These are phyloP conservation scores for Globodera rostochiensis DNA, from an alignment of 1,140 invertebrate species.

Conservation along the genomic window DNA sequence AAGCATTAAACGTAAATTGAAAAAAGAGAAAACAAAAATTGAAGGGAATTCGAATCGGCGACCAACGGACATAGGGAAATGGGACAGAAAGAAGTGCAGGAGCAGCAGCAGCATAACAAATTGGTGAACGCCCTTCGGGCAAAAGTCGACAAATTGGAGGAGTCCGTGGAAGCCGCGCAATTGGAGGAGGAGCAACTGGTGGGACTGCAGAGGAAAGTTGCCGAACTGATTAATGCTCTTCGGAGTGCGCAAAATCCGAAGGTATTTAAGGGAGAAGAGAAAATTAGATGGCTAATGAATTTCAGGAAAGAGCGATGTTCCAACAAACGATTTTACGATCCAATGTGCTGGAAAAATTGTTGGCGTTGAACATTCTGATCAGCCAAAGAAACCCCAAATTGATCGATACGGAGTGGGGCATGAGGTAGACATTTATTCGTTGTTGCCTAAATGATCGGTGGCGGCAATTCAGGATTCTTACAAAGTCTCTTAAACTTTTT, in stretches of 20 bases:
- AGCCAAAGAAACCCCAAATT: background rate
- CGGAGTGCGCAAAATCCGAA: background rate
- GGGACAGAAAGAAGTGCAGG: background rate
- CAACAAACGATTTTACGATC: background rate
- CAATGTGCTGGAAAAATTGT: constrained; percentile 4
- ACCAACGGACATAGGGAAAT: background rate
- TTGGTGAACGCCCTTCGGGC: background rate
- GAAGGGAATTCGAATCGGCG: constrained; percentile 4
- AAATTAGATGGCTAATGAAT: background rate
- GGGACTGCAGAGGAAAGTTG: background rate
- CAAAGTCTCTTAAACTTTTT: background rate
- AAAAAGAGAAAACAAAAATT: background rate
- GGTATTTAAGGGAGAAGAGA: background rate
- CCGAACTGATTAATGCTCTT: background rate
- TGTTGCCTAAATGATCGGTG: background rate
- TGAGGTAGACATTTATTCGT: background rate
- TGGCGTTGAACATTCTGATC: background rate
- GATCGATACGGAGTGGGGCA: background rate
- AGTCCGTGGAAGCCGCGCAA: background rate
- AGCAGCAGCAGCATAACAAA: background rate
- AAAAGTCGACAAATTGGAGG: background rate
- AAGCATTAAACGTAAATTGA: background rate
- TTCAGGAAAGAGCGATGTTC: background rate
- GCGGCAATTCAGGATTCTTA: background rate
- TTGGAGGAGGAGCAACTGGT: background rate